A percentile compares a stretch with the other conserved stretches of the same genome.
phyloP scores from a whole-genome alignment of 2,888 invertebrate species.

The Euphydryas editha region DNA sequence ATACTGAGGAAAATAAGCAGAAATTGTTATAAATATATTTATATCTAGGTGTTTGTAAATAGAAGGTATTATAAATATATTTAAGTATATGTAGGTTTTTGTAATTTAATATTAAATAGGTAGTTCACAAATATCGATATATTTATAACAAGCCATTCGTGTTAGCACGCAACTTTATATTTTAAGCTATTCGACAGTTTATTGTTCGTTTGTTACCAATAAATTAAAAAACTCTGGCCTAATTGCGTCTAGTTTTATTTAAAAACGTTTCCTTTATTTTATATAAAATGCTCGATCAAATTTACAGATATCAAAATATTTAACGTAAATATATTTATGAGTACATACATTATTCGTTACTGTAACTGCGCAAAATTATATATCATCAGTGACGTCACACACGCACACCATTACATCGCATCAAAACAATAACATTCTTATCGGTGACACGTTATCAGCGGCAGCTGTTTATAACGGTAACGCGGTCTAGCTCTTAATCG shows the following conservation, averaged over 20 bases:
- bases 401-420: constrained; percentile 26
- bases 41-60: neutral
- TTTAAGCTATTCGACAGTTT: constrained; percentile 19
- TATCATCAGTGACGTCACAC: constrained; percentile 35
- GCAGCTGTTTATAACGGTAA: constrained; percentile 24
- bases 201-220: neutral
- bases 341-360: neutral
- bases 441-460: constrained; percentile 32
- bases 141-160: constrained; percentile 22
- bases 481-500: constrained; percentile 23
- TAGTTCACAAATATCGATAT: constrained; percentile 10
- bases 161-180: constrained; percentile 21
- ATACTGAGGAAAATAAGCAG: neutral
- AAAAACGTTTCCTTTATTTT: neutral
- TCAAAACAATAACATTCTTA: constrained; percentile 49
- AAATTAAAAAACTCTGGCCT: neutral
- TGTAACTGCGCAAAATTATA: constrained; percentile 32
- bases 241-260: constrained; percentile 1
- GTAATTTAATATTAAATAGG: neutral
- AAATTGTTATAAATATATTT: constrained; percentile 1
- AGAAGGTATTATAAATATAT: neutral
- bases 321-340: neutral
- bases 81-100: neutral
- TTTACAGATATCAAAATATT: neutral
- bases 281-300: neutral